These are phyloP conservation scores for Scylla paramamosain DNA, from an alignment of 1,140 invertebrate genomes.

Conservation along the genomic window DNA sequence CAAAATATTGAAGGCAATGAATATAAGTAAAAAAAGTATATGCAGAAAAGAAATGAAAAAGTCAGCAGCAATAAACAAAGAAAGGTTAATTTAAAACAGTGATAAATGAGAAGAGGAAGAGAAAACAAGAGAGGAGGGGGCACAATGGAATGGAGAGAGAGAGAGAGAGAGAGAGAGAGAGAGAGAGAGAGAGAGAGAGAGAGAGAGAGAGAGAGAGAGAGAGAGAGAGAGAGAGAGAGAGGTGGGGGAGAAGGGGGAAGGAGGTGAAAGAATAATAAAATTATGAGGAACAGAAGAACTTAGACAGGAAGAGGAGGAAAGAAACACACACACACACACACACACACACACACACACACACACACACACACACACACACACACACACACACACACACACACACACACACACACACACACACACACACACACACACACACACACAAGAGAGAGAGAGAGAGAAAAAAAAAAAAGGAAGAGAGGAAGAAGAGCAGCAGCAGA, in stretches of 20 bases:
- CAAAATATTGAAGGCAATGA: not conserved
- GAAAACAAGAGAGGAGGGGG: not conserved
- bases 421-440: not conserved
- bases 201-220: conserved; percentile 12
- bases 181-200: conserved; percentile 4
- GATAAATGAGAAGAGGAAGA: not conserved
- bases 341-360: not conserved
- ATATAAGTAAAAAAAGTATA: too few relatives aligned
- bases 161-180: conserved; percentile 12
- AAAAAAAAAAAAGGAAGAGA: not conserved
- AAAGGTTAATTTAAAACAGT: not conserved
- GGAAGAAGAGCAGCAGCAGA: too few relatives aligned
- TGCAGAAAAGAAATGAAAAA: not conserved
- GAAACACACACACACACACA: not conserved
- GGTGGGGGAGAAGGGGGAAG: not conserved
- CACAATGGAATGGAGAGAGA: too few relatives aligned
- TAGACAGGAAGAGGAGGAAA: not conserved
- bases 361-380: not conserved
- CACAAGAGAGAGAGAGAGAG: conserved; percentile 6
- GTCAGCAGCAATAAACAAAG: not conserved
- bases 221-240: conserved; percentile 12
- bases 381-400: not conserved
- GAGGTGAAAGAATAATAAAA: too few relatives aligned
- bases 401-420: not conserved
- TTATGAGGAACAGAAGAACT: not conserved